Evolutionary conservation across 2,113 vertebrate species (phyloP).

Genomic region (Psephotus haematonotus): DNA sequence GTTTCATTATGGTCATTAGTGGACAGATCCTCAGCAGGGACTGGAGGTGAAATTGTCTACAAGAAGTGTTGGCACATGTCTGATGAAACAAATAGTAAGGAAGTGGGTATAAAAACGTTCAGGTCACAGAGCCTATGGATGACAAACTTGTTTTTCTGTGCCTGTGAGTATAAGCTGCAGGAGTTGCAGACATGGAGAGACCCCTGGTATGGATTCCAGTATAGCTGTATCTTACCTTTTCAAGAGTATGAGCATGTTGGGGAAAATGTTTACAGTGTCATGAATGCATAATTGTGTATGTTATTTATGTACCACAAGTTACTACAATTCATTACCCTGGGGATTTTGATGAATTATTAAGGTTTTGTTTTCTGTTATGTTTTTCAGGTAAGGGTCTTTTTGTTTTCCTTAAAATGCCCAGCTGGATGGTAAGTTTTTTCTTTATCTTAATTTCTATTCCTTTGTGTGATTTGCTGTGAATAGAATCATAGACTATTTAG

Average conservation of each 20-base stretch:
- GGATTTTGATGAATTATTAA: constrained; percentile 14
- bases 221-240: neutral
- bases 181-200: neutral
- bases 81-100: constrained; percentile 42
- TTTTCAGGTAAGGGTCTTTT: constrained; percentile 59
- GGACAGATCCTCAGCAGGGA: constrained; percentile 75
- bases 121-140: neutral
- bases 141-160: neutral
- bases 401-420: neutral
- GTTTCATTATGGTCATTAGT: constrained; percentile 92
- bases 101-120: neutral
- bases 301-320: neutral
- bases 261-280: neutral
- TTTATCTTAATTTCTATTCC: neutral
- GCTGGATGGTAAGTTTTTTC: constrained; percentile 16
- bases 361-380: constrained; percentile 26
- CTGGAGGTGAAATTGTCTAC: constrained; percentile 78
- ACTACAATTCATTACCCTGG: neutral
- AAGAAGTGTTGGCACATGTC: constrained; percentile 73
- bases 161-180: neutral
- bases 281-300: neutral
- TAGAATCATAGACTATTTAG: neutral
- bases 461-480: neutral
- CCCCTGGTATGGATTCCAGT: neutral
- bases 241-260: neutral